These are phyloP conservation scores for fruit fly (Drosophila melanogaster) DNA, from an alignment of 1,140 invertebrate species.

Conservation along the genomic window DNA sequence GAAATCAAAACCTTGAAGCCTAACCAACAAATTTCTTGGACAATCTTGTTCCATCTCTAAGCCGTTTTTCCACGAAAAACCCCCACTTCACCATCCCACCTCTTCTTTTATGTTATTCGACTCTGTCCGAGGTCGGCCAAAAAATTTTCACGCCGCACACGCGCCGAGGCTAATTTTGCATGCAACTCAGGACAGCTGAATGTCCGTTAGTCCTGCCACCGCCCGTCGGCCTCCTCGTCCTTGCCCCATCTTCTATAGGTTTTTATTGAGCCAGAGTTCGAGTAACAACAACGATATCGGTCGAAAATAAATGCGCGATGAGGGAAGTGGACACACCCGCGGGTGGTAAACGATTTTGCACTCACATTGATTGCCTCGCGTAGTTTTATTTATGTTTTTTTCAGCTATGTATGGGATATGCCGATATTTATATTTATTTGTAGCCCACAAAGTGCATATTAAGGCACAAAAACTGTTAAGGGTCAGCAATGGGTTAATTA, in stretches of 20 bases:
- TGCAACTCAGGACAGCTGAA: conserved; percentile 74
- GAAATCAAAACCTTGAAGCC: not conserved
- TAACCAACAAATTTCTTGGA: not conserved
- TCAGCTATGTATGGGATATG: conserved; percentile 38
- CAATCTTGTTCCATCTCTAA: conserved; percentile 29
- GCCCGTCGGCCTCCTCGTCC: not conserved
- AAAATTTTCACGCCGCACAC: conserved; percentile 79
- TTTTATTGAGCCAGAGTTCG: conserved; percentile 66
- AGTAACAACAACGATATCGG: conserved; percentile 29
- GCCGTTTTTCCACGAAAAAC: conserved; percentile 3
- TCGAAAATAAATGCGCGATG: not conserved
- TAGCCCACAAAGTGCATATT: conserved; percentile 79
- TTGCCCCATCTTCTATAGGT: conserved; percentile 10
- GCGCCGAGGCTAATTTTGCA: conserved; percentile 76
- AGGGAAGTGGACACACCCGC: conserved; percentile 62
- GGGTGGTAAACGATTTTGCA: conserved; percentile 80
- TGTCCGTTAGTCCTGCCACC: conserved; percentile 47
- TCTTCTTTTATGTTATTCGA: conserved; percentile 34
- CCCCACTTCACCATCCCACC: not conserved
- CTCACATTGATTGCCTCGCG: conserved; percentile 78
- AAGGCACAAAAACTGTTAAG: conserved; percentile 45
- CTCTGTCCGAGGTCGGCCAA: conserved; percentile 50
- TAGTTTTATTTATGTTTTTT: conserved; percentile 80
- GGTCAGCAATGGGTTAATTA: conserved; percentile 73
- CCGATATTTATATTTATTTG: conserved; percentile 70